Evolutionary conservation across 2,113 vertebrate species (phyloP).

Genomic region (Macrotus californicus): DNA sequence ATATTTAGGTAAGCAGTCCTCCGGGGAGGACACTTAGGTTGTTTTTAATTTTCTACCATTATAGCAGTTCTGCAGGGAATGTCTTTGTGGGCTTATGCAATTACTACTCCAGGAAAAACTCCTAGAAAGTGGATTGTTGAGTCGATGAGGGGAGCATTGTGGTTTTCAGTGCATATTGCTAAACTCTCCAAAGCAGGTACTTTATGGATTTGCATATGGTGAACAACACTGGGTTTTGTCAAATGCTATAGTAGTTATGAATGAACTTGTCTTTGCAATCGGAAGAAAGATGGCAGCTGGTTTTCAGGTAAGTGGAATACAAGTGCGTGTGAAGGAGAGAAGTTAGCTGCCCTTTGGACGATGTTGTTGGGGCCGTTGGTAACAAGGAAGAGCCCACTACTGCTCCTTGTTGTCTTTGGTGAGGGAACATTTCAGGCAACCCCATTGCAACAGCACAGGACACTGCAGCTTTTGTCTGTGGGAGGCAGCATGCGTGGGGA

Average conservation of each 20-base stretch:
- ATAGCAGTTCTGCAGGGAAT: background rate
- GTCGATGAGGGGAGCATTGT: background rate
- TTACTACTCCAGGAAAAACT: background rate
- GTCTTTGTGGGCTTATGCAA: background rate
- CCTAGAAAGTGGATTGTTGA: background rate
- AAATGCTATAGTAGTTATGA: background rate
- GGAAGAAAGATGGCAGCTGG: background rate
- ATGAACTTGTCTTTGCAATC: background rate
- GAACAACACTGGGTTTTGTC: background rate
- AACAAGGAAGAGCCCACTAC: background rate
- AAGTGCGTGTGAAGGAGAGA: background rate
- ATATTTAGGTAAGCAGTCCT: background rate
- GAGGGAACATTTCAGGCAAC: background rate
- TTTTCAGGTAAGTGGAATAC: background rate
- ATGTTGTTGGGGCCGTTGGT: too few relatives aligned
- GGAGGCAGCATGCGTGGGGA: background rate
- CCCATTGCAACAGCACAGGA: accelerated
- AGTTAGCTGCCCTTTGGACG: background rate
- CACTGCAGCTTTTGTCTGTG: background rate
- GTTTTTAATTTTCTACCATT: background rate
- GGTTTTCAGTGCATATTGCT: background rate
- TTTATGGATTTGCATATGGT: background rate
- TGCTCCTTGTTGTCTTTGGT: background rate
- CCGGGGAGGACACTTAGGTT: background rate
- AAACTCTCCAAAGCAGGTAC: background rate